Evolutionary conservation across 2,113 vertebrate species (phyloP), one percentile per base, ranked within the genome.

Genomic region (Otocyon megalotis): DNA sequence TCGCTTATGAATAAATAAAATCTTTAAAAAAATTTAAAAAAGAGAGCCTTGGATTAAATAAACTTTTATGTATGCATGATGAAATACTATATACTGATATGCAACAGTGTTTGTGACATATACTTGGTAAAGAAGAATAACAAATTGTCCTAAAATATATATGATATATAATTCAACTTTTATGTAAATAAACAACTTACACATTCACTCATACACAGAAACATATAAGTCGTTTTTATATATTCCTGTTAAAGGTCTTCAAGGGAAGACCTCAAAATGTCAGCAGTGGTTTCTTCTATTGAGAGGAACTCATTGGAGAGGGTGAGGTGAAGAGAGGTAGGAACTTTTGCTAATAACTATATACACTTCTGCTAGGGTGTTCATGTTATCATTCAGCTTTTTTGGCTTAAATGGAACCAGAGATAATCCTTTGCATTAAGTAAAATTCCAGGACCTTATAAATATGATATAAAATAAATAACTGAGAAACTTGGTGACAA

Each of bases 391-490:
- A 69, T 71, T 82, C 32, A 81, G 43, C 56, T 71, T 54, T 67
- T 80, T 82, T 71, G 35, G 58, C 90, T 82, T 92, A 58, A 69
- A 71, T 20, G 9, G 53, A 82, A 48, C 26, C 63, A 60, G 50
- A 92, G 53, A 71, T 92, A 58, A 92, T 91, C 12, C 9, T 82
- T 69, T n/a, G 35, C 26, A 71, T 92, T 92, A 92, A 82, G 22
- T 82, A 56, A 63, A 77, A 83, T 72, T 58, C 35, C 26, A 71
- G 20, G 65, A 71, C 53, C 20, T 13, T 72, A 83, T 48, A 83
- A 71, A 60, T 92, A 14, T 83, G 8, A 48, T 58, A 19, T 69
- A 60, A 92, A 92, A 58, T 56, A 72, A 72, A 58, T 50, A 71
- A 71, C 79, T 24, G 19, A 60, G 54, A 20, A 72, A 83, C 53